Evolutionary conservation across 2,888 invertebrate species (phyloP), one percentile per base, ranked within the genome.

Genomic region (Augochlorella aurata): DNA sequence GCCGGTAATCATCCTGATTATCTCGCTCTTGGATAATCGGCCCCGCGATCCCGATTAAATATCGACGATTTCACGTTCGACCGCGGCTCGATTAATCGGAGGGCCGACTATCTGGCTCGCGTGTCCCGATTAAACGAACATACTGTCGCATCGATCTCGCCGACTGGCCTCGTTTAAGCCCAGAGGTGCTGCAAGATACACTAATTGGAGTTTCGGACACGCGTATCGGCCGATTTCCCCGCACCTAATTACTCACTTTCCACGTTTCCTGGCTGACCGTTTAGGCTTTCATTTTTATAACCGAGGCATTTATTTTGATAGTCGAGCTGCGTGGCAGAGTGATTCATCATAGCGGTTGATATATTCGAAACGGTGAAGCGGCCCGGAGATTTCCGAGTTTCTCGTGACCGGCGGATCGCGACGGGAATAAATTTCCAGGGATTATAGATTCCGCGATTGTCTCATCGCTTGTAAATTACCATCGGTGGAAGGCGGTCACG

Each of bases 401-500:
- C 4, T 7, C 58, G 58, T 24, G 58, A 58, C 58, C 58, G 4
- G 21, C 16, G 18, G 29, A 29, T 61, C 61, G 24, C 24, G 16
- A 16, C 16, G 29, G 24, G 63, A 38, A 63, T 63, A 63, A 63
- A 63, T 38, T 63, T 38, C 38, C 63, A 44, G n/a, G 16, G 73
- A 49, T 66, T 61, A 74, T 63, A 79, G 67, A 80, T 80, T 66
- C 52, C 70, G 66, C 58, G 81, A 81, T 79, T 71, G 74, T 79
- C 74, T 81, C 79, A 38, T 79, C 79, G 80, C 71, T 16, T 54
- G 54, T 82, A 68, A 77, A 83, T 81, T 54, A 74, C 50, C 71
- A 47, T 45, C 44, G 67, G 66, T 66, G 71, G 68, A 65, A 71
- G 77, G 71, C 74, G 77, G 74, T 78, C 74, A 70, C 72, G 72